Evolutionary conservation across 2,888 invertebrate species (phyloP).

Genomic region (Cheilosia grossa): DNA sequence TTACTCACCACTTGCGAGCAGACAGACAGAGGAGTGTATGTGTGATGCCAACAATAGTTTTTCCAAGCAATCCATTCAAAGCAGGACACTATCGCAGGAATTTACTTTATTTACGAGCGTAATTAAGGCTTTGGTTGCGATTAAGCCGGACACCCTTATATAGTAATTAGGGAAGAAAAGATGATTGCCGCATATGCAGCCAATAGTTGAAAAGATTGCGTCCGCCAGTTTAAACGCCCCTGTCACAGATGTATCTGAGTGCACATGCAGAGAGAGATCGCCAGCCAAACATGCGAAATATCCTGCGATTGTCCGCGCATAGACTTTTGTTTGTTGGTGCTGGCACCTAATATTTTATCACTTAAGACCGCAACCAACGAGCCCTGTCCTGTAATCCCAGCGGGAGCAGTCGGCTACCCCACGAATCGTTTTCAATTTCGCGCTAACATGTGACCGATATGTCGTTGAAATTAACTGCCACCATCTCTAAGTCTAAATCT

Average conservation of each 20-base stretch:
- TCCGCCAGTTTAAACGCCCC: constrained; percentile 2
- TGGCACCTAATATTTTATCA: constrained; percentile 69
- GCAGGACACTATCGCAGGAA: constrained; percentile 64
- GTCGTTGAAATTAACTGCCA: constrained; percentile 74
- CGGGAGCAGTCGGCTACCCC: constrained; percentile 42
- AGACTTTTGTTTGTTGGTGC: constrained; percentile 34
- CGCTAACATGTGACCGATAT: constrained; percentile 75
- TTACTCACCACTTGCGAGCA: constrained; percentile 46
- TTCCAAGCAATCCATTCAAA: constrained; percentile 58
- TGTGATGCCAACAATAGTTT: constrained; percentile 56
- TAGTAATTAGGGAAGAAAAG: constrained; percentile 56
- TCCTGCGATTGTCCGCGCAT: constrained; percentile 5
- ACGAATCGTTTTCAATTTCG: constrained; percentile 73
- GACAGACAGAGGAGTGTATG: background rate
- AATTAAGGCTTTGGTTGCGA: constrained; percentile 60
- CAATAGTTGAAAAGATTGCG: constrained; percentile 10
- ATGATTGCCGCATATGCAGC: constrained; percentile 27
- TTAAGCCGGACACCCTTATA: constrained; percentile 29
- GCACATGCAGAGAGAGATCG: constrained; percentile 11
- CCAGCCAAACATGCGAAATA: constrained; percentile 31
- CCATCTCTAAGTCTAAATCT: constrained; percentile 74
- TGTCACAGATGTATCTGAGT: constrained; percentile 63
- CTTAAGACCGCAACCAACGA: constrained; percentile 71
- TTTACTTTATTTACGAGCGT: constrained; percentile 73
- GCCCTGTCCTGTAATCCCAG: constrained; percentile 39